Percentiles rank a stretch among this genome's conserved stretches.
Conservation (phyloP, 2,888 invertebrate genomes). For the Onthophagus sagittarius region DNA sequence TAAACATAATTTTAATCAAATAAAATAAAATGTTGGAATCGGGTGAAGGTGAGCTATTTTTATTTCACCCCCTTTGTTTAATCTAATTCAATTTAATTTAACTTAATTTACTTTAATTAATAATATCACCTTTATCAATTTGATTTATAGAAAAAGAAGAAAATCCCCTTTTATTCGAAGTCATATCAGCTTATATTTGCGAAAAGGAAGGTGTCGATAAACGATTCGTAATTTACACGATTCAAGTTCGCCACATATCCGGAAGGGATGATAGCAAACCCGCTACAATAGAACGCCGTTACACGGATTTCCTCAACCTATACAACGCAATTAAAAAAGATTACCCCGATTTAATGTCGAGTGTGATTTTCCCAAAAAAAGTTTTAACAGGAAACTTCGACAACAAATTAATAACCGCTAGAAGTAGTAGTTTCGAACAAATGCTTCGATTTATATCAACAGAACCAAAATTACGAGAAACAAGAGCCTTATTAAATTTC, state of each 20-base stretch:
- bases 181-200: slow-evolving; percentile 63
- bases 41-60: not conserved
- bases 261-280: slow-evolving; percentile 55
- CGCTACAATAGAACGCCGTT: slow-evolving; percentile 64
- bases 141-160: slow-evolving; percentile 31
- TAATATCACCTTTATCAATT: not conserved
- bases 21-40: not conserved
- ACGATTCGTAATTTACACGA: slow-evolving; percentile 66
- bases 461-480: slow-evolving; percentile 56
- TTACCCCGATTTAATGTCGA: slow-evolving; percentile 53
- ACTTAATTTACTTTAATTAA: not conserved
- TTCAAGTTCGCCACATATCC: slow-evolving; percentile 61
- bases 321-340: slow-evolving; percentile 60
- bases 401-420: slow-evolving; percentile 59
- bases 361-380: slow-evolving; percentile 64
- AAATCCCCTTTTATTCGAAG: slow-evolving; percentile 58
- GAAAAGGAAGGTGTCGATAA: slow-evolving; percentile 60
- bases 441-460: slow-evolving; percentile 57
- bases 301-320: slow-evolving; percentile 67
- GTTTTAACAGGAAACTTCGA: slow-evolving; percentile 69
- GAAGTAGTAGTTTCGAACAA: slow-evolving; percentile 63
- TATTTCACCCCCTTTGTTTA: not conserved
- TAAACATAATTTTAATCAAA: not conserved
- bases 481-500: slow-evolving; percentile 57
- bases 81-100: not conserved